Conservation (phyloP, 2,113 vertebrate genomes). For the Alectura lathami region DNA sequence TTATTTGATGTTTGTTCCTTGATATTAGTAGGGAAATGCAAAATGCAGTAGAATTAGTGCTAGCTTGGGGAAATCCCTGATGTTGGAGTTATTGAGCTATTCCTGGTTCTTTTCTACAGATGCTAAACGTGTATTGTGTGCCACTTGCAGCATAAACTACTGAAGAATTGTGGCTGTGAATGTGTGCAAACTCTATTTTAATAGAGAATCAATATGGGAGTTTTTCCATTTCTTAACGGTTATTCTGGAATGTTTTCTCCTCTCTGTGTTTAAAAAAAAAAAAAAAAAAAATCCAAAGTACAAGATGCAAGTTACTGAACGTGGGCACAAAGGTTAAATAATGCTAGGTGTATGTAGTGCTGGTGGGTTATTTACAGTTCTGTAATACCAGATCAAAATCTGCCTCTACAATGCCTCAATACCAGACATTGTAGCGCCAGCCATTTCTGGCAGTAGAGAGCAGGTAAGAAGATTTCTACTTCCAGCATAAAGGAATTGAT, state of each 20-base stretch:
- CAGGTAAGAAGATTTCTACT: neutral
- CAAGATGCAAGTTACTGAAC: constrained; percentile 49
- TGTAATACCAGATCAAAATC: constrained; percentile 25
- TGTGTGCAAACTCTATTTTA: constrained; percentile 71
- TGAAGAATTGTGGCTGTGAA: constrained; percentile 79
- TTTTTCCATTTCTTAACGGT: constrained; percentile 49
- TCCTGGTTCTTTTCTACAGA: constrained; percentile 67
- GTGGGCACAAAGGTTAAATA: constrained; percentile 14
- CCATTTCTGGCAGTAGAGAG: constrained; percentile 1
- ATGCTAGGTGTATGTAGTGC: constrained; percentile 18
- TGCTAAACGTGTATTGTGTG: constrained; percentile 57
- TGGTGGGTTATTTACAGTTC: constrained; percentile 22
- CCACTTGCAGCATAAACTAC: constrained; percentile 81
- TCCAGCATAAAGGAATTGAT: constrained; percentile 8
- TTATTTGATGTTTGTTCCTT: constrained; percentile 60
- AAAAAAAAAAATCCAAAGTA: constrained; percentile 30
- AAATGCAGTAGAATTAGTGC: constrained; percentile 62
- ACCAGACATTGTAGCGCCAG: constrained; percentile 20
- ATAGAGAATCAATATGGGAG: constrained; percentile 59
- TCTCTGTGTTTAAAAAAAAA: constrained; percentile 32
- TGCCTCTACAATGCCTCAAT: constrained; percentile 35
- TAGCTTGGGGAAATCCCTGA: constrained; percentile 63
- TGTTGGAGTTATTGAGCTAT: constrained; percentile 35
- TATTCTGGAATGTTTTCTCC: constrained; percentile 49
- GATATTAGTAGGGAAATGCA: constrained; percentile 56